Percentiles rank a stretch among this genome's conserved stretches.
phyloP scores from a whole-genome alignment of 2,113 vertebrate species.

The Cyanistes caeruleus region DNA sequence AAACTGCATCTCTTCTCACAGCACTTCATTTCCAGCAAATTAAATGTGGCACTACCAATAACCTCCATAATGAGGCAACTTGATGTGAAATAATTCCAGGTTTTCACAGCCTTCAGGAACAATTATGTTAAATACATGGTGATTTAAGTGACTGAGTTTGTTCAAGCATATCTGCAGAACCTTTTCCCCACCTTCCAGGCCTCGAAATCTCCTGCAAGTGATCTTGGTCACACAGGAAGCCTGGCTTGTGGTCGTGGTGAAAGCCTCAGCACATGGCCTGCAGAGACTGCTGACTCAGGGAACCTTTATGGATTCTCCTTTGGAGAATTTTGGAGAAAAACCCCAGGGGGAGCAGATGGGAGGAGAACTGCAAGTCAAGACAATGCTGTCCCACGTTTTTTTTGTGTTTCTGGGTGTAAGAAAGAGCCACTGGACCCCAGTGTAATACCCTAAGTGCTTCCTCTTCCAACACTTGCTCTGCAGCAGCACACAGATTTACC shows the following conservation, averaged over 20 bases:
- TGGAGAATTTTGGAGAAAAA: neutral
- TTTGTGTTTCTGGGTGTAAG: neutral
- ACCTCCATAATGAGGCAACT: neutral
- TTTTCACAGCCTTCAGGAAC: conserved; percentile 1
- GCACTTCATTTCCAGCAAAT: conserved; percentile 13
- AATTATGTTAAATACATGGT: neutral
- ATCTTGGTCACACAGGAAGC: neutral
- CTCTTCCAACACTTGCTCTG: neutral
- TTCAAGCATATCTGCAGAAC: neutral
- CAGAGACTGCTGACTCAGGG: neutral
- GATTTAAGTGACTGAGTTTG: neutral
- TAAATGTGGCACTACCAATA: neutral
- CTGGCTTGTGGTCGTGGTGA: neutral
- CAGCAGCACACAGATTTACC: neutral
- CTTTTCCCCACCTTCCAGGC: neutral
- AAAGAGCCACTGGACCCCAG: neutral
- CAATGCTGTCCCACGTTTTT: accelerated
- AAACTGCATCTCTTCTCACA: neutral
- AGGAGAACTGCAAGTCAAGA: neutral
- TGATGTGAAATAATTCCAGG: neutral
- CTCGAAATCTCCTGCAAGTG: neutral
- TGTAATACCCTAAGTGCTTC: neutral
- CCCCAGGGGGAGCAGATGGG: neutral
- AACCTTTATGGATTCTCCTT: neutral
- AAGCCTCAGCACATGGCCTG: neutral